Evolutionary conservation across 2,113 vertebrate genomes (phyloP).

Genomic region (Labrus mixtus): DNA sequence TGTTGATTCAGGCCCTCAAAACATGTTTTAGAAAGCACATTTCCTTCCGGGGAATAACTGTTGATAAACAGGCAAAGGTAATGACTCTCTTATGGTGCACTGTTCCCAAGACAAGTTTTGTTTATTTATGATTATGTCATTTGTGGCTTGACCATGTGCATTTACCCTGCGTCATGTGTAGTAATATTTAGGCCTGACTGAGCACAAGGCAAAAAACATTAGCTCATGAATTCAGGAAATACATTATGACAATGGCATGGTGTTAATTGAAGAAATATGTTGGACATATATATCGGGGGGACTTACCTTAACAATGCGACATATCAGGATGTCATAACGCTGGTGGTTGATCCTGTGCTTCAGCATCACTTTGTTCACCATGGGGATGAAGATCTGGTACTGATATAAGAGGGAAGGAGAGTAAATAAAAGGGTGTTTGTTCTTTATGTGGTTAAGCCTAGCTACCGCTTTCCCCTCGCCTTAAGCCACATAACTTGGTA

Average conservation of each 20-base stretch:
- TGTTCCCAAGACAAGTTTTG: slow-evolving; percentile 3
- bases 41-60: slow-evolving; percentile 43
- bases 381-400: slow-evolving; percentile 99
- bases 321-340: slow-evolving; percentile 97
- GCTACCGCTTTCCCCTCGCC: slow-evolving; percentile 30
- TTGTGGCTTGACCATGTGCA: slow-evolving; percentile 14
- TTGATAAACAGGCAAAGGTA: slow-evolving; percentile 54
- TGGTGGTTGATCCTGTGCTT: slow-evolving; percentile 97
- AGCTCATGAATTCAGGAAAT: neutral
- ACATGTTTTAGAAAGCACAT: slow-evolving; percentile 49
- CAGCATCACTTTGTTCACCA: slow-evolving; percentile 98
- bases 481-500: slow-evolving; percentile 54
- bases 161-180: neutral
- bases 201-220: neutral
- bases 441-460: slow-evolving; percentile 45
- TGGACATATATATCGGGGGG: neutral
- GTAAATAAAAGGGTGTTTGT: slow-evolving; percentile 56
- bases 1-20: slow-evolving; percentile 27
- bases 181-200: neutral
- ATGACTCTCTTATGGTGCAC: slow-evolving; percentile 32
- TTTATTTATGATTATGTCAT: slow-evolving; percentile 43
- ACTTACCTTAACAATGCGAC: slow-evolving; percentile 95
- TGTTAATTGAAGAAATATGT: neutral
- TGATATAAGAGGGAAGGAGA: slow-evolving; percentile 69
- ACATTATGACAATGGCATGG: neutral